Base-by-base conservation (phyloP, 2,113 vertebrate species). In the Camelus dromedarius region DNA sequence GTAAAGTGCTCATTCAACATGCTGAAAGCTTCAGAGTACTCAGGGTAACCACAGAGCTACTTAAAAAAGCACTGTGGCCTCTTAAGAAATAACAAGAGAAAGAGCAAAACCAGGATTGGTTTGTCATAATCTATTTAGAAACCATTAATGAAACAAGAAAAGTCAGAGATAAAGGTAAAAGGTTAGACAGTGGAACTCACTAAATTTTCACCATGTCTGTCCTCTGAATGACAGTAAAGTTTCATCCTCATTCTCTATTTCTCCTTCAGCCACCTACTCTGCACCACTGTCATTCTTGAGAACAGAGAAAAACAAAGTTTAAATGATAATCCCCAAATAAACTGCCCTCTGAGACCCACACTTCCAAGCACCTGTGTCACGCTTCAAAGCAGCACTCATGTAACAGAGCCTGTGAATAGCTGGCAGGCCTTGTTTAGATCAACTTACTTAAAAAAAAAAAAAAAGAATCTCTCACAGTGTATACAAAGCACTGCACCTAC, bases 131-230 rank as follows among this genome's bases (percentile, higher is more conserved):
- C 7, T 83, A 42, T 56, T 64, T 72, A 70, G 85, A 97, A 91
- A 96, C 80, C 96, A 97, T 96, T 93, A 98, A 81, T 30, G 0
- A 97, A 91, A 85, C 42, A 97, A 85, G 11, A 95, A 83, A 95
- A 92, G 48, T 70, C 79, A 13, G 32, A 91, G 66, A 94, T 89
- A 76, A 1, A 54, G 97, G 85, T 20, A 14, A 30, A 81, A 76
- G 35, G 32, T 58, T 32, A 58, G 69, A 62, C 15, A 94, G 38
- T 48, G 60, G 46, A 96, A 84, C 28, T 48, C 0, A 1, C 10
- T 82, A 80, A 56, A 58, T 83, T 86, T 75, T 80, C 19, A 69
- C 9, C 42, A 56, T 18, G 38, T 28, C 24, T 97, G 30, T 20
- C n/a, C 56, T 81, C 52, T 86, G 38, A 95, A 89, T 5, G 0